Percentiles rank a stretch among this genome's conserved stretches.
Evolutionary conservation across 2,888 invertebrate genomes (phyloP).

Genomic region (Drosophila diplacantha): DNA sequence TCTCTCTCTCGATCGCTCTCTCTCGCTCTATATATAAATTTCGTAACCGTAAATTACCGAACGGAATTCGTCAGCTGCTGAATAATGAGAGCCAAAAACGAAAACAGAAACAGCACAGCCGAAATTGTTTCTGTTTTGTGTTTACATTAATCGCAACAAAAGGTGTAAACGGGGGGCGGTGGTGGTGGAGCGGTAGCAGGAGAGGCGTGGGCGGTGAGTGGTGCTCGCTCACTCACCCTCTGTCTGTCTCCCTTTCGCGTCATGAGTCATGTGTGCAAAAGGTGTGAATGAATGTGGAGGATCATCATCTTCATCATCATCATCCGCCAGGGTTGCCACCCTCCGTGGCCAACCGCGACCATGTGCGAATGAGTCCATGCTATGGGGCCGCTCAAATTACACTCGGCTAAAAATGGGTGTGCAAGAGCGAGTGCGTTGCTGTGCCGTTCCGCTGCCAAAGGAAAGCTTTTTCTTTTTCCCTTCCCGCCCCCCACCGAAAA

Average conservation of each 20-base stretch:
- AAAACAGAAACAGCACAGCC: constrained; percentile 21
- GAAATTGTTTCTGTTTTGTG: constrained; percentile 43
- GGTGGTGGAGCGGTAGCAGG: constrained; percentile 5
- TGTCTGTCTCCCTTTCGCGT: constrained; percentile 20
- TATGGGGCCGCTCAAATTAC: constrained; percentile 77
- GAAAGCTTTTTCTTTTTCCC: constrained; percentile 35
- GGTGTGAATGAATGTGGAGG: constrained; percentile 42
- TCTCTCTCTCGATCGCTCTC: neutral
- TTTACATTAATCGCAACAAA: constrained; percentile 41
- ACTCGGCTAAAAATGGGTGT: constrained; percentile 78
- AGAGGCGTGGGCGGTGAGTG: constrained; percentile 41
- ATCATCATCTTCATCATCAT: constrained; percentile 28
- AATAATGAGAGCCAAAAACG: constrained; percentile 39
- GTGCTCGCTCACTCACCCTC: constrained; percentile 17
- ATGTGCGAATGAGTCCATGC: constrained; percentile 71
- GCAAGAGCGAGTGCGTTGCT: constrained; percentile 59
- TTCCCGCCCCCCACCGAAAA: neutral
- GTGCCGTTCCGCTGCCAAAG: constrained; percentile 10
- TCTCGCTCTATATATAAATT: constrained; percentile 38
- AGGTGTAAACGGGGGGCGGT: constrained; percentile 33
- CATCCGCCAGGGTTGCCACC: constrained; percentile 26
- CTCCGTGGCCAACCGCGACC: constrained; percentile 17
- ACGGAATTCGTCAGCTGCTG: constrained; percentile 62
- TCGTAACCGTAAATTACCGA: constrained; percentile 68
- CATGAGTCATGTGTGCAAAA: constrained; percentile 33